Evolutionary conservation across 2,888 invertebrate genomes (phyloP).

Genomic region (Chrysolina americana): DNA sequence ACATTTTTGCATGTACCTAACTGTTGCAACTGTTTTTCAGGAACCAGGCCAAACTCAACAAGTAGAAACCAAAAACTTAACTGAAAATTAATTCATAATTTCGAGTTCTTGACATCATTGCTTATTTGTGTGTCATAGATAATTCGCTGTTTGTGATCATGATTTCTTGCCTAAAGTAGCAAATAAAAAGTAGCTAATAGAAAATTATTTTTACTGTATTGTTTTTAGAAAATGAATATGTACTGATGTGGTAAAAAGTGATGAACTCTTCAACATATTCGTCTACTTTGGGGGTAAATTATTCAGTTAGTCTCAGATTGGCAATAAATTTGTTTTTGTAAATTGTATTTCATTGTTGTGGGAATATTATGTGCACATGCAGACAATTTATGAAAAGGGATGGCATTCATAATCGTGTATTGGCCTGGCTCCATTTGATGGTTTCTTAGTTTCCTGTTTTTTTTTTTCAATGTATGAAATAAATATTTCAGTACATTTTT

Average conservation of each 20-base stretch:
- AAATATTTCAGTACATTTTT: background rate
- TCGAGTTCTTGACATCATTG: background rate
- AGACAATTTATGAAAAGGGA: background rate
- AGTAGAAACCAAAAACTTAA: constrained; percentile 41
- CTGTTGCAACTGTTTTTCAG: constrained; percentile 64
- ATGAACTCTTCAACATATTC: background rate
- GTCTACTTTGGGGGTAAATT: background rate
- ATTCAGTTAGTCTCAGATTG: background rate
- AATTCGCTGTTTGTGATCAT: constrained; percentile 3
- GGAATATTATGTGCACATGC: constrained; percentile 20
- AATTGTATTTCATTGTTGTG: constrained; percentile 4
- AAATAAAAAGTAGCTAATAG: background rate
- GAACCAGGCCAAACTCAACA: constrained; percentile 61
- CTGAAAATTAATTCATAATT: constrained; percentile 9
- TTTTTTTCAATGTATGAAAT: background rate
- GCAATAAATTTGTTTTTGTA: constrained; percentile 18
- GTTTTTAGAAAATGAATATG: background rate
- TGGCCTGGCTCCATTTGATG: constrained; percentile 30
- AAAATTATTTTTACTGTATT: background rate
- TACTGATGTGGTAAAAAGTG: too few species aligned
- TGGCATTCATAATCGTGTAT: background rate
- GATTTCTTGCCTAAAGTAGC: constrained; percentile 16
- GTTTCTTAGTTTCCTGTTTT: constrained; percentile 17
- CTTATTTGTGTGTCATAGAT: background rate
- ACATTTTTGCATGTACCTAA: constrained; percentile 53